Base-by-base conservation (phyloP, 2,797 vertebrate species). In the Streptopelia turtur region DNA sequence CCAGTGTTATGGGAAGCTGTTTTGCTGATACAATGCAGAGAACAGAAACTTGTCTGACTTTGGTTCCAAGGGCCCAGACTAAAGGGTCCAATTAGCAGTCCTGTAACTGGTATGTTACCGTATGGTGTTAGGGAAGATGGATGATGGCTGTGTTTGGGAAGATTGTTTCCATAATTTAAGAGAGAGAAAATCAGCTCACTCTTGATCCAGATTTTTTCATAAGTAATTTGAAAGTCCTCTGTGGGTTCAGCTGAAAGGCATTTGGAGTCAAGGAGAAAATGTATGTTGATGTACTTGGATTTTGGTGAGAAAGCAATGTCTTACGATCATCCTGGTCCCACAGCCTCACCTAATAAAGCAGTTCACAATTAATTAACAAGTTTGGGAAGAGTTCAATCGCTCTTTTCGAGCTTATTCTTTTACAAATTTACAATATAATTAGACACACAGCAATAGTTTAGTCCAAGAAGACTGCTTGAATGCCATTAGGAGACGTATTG, bases 11-110 rank as follows among this genome's bases (percentile, higher is more conserved):
- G 6, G 71, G 68, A 85, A 94, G 43, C 52, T 87, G 17, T 85
- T 93, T 66, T 87, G 39, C 56, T 82, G 83, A 87, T 87, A 55
- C 27, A 79, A 4, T 52, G n/a, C 66, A 89, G 84, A 65, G 89
- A 85, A 80, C 69, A 75, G 91, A 94, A 97, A 92, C 53, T 80
- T 94, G 89, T 49, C 68, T 55, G 33, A 43, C 30, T 61, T 70
- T 0, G 2, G 35, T 50, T 83, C n/a, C 1, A 1, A 86, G 37
- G 18, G 12, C 55, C 37, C 69, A 84, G 57, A 59, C 49, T 70
- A 15, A 65, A 33, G 66, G 31, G 37, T 80, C 78, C 5, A 3
- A 68, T 77, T 41, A 80, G 53, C 0, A 1, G 71, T 64, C 60
- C 78, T 81, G 71, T 35, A 72, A 64, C 35, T 31, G 27, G 30